Conservation (phyloP, 2,888 invertebrate genomes). For the Hirtodrosophila confusa region DNA sequence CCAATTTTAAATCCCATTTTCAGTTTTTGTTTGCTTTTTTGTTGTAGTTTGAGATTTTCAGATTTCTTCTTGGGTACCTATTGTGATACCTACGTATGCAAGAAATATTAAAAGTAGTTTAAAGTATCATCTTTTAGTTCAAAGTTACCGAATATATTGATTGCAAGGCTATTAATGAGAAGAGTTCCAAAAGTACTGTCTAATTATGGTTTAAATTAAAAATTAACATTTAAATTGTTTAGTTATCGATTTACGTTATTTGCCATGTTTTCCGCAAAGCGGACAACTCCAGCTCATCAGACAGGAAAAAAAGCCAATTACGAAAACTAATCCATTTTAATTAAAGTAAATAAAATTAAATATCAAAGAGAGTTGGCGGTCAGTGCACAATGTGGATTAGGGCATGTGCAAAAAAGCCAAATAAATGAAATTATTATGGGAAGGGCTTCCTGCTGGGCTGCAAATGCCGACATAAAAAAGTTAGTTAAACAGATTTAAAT, state of each 20-base stretch:
- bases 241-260: too few species aligned
- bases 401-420: slow-evolving; percentile 12
- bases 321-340: slow-evolving; percentile 73
- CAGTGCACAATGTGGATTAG: slow-evolving; percentile 56
- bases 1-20: slow-evolving; percentile 18
- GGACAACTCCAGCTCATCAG: background rate
- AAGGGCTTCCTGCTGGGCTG: slow-evolving; percentile 8
- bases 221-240: too few species aligned
- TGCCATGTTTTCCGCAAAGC: too few species aligned
- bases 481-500: slow-evolving; percentile 68
- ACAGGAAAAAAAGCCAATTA: slow-evolving; percentile 38
- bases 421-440: slow-evolving; percentile 46
- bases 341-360: slow-evolving; percentile 71
- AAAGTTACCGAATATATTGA: too few species aligned
- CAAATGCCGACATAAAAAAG: slow-evolving; percentile 21
- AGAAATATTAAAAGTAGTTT: too few species aligned
- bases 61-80: slow-evolving; percentile 1
- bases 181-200: too few species aligned
- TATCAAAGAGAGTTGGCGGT: slow-evolving; percentile 54
- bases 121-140: too few species aligned
- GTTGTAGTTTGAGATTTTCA: background rate
- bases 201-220: too few species aligned
- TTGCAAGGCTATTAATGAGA: too few species aligned
- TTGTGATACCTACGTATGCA: too few species aligned
- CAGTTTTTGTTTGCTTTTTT: slow-evolving; percentile 8